Evolutionary conservation across 2,113 vertebrate genomes (phyloP).

Genomic region (Megaceryle torquata): DNA sequence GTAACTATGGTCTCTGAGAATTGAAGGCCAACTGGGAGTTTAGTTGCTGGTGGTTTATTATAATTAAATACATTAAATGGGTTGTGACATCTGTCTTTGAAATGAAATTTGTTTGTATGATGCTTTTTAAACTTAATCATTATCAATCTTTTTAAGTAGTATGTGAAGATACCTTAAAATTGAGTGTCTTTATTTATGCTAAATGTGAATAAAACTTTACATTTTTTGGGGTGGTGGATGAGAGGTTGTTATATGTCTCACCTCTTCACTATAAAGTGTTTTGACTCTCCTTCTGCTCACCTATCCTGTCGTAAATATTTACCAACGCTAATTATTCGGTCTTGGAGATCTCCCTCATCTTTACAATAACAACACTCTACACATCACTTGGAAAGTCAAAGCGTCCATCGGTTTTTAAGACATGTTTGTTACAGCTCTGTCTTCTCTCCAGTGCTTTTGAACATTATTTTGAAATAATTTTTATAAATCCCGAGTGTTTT

Average conservation of each 20-base stretch:
- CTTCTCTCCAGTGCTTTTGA: background rate
- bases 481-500: background rate
- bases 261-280: background rate
- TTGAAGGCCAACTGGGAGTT: background rate
- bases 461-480: background rate
- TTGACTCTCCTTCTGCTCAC: background rate
- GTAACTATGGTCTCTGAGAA: conserved; percentile 69
- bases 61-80: background rate
- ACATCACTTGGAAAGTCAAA: background rate
- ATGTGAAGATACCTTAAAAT: background rate
- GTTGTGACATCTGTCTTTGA: background rate
- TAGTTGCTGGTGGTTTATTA: background rate
- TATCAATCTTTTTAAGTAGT: background rate
- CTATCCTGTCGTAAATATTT: background rate
- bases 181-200: background rate
- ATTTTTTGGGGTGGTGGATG: background rate
- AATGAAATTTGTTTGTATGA: background rate
- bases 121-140: background rate
- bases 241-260: background rate
- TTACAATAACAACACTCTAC: background rate
- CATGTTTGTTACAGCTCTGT: background rate
- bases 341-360: background rate
- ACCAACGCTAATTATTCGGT: background rate
- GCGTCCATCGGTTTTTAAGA: background rate
- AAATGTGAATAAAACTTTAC: background rate